A percentile compares a stretch with the other conserved stretches of the same genome.
Conservation (phyloP, 35 echinoderm and acorn worm genomes). For the Stichopus chloronotus region DNA sequence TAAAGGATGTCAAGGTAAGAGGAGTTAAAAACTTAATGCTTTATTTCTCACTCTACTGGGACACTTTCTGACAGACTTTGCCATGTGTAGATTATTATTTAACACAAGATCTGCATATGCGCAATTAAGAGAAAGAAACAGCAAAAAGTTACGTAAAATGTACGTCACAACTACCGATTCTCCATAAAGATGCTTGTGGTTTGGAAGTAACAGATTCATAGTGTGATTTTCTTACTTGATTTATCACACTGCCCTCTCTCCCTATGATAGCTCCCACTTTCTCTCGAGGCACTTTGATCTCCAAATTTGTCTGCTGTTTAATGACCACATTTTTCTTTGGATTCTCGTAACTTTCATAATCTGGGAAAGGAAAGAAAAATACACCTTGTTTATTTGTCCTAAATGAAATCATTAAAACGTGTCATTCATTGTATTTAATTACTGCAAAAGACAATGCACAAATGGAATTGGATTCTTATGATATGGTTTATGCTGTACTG, state of each 20-base stretch:
- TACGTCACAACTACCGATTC: no score
- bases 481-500: no score
- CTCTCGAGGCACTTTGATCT: conserved; percentile 75
- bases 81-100: neutral
- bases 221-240: conserved; percentile 63
- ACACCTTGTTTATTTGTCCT: neutral
- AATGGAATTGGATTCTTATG: no score
- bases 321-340: conserved; percentile 69
- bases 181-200: no score
- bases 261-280: conserved; percentile 84
- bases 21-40: no score
- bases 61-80: neutral
- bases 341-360: neutral
- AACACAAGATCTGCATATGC: neutral
- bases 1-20: no score
- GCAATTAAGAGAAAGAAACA: no score
- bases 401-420: neutral
- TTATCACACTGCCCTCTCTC: conserved; percentile 74
- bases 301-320: conserved; percentile 65
- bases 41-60: neutral
- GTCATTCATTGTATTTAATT: neutral
- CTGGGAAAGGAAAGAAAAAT: conserved; percentile 54
- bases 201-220: no score
- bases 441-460: no score
- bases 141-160: no score